Evolutionary conservation across 2,797 vertebrate genomes (phyloP), one percentile per base, ranked within the genome.

Genomic region (Ctenopoma kingsleyae): DNA sequence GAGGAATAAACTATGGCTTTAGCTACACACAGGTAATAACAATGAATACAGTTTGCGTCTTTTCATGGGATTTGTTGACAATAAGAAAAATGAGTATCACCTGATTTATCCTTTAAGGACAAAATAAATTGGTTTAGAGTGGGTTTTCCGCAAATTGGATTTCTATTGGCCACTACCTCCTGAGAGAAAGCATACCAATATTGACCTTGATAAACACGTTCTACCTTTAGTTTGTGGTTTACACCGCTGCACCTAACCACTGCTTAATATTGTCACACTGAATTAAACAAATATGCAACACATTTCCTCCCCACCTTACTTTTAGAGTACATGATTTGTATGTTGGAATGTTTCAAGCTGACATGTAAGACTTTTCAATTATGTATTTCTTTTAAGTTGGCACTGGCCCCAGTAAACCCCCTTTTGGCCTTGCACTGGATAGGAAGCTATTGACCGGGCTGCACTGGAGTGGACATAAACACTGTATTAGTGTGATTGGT

Each of bases 401-500:
- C 81, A 56, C 16, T n/a, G 43, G 51, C 44, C 71, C 68, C 43
- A 50, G 43, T 72, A 72, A 86, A 76, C 57, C 80, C 76, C 63
- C 22, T 67, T 65, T 79, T 83, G 78, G 78, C 66, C 80, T 73
- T 72, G 60, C 56, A 65, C 65, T 73, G 75, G 56, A 82, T 67
- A 62, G 76, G 68, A 52, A 57, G 54, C 74, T 87, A 90, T 89
- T 81, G 89, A 90, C 74, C 60, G 30, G 23, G 35, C 69, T 71
- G 62, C 71, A 72, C 82, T 84, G 82, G 87, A 87, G 87, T 90
- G 90, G 83, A 88, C 82, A 86, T 89, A 87, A 87, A 89, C 82
- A 91, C 80, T 90, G 89, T 90, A 92, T 92, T 92, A 89, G 87
- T 84, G 87, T 89, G 91, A 92, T 91, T 91, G 88, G 87, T 84